Percentiles rank a stretch among this genome's conserved stretches.
These are phyloP conservation scores for Tachina fera DNA, from an alignment of 2,888 invertebrate genomes.

Conservation along the genomic window DNA sequence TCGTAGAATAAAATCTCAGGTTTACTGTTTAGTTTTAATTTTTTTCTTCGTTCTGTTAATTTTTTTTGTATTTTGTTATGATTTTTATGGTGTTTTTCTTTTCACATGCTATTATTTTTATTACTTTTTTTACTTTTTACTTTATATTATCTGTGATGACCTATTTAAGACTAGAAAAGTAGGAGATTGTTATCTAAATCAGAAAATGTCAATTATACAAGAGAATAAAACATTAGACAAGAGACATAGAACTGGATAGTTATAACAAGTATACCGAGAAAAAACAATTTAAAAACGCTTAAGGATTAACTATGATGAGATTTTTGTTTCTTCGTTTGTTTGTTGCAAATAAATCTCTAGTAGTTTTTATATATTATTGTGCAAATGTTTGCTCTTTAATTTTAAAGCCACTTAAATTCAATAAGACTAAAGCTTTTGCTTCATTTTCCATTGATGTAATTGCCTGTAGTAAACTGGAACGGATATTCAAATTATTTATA, in stretches of 20 bases:
- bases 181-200: constrained; percentile 38
- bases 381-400: background rate
- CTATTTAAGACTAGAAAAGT: constrained; percentile 20
- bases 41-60: constrained; percentile 21
- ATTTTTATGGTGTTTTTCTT: background rate
- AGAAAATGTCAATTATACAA: constrained; percentile 56
- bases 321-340: background rate
- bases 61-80: constrained; percentile 1
- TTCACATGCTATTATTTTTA: background rate
- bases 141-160: constrained; percentile 21
- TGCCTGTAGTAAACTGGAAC: no score
- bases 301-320: constrained; percentile 6
- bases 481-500: no score
- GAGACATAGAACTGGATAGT: background rate
- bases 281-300: constrained; percentile 20
- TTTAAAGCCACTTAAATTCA: background rate
- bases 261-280: background rate
- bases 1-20: constrained; percentile 54
- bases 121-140: background rate
- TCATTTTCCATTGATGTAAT: no score
- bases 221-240: constrained; percentile 39
- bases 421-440: background rate
- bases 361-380: background rate
- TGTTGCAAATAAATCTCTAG: background rate
- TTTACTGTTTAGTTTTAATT: constrained; percentile 37